Percentiles rank a stretch among this genome's conserved stretches.
These are phyloP conservation scores for Temnothorax curvispinosus DNA, from an alignment of 1,140 invertebrate genomes.

Conservation along the genomic window DNA sequence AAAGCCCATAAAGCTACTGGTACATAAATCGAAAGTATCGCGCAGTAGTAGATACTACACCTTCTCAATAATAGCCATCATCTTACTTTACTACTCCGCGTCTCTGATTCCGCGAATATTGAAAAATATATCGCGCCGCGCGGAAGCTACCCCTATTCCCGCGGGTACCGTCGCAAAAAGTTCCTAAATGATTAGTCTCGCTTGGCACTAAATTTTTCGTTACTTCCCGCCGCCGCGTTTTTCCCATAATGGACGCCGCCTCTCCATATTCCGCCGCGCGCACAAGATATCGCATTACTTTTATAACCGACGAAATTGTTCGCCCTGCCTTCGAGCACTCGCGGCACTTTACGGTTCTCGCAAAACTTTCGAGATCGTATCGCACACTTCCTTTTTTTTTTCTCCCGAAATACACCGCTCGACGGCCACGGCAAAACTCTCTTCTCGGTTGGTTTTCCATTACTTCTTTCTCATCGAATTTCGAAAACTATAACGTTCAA, in stretches of 20 bases:
- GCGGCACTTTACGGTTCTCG: conserved; percentile 51
- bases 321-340: conserved; percentile 29
- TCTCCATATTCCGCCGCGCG: conserved; percentile 47
- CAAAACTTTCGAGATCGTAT: conserved; percentile 41
- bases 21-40: conserved; percentile 14
- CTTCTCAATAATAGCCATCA: conserved; percentile 24
- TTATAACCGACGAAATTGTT: conserved; percentile 58
- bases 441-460: conserved; percentile 23
- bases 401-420: background rate
- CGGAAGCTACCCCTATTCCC: background rate
- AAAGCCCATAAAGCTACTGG: background rate
- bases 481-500: background rate
- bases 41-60: background rate
- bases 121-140: conserved; percentile 54
- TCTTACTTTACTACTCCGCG: conserved; percentile 1
- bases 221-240: conserved; percentile 51
- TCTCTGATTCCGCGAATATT: conserved; percentile 54
- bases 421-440: background rate
- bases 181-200: conserved; percentile 61
- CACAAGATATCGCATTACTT: conserved; percentile 53
- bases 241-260: conserved; percentile 73
- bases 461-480: conserved; percentile 7
- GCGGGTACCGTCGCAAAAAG: conserved; percentile 29
- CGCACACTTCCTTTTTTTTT: background rate
- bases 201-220: conserved; percentile 62